These are phyloP conservation scores for Tetrax tetrax DNA, from an alignment of 2,113 vertebrate genomes.

Conservation along the genomic window DNA sequence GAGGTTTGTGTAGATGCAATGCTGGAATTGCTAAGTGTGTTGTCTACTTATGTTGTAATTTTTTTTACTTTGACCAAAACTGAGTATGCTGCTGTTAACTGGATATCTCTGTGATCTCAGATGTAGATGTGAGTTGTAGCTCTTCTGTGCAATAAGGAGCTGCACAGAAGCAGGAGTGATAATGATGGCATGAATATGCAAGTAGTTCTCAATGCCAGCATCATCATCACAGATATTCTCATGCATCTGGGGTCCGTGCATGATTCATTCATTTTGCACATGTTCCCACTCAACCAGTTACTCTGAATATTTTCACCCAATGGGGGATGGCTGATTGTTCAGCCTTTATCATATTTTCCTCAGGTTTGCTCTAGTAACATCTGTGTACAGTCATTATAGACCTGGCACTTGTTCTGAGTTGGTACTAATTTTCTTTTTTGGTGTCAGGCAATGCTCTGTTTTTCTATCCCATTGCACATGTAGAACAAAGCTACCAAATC, in stretches of 20 bases:
- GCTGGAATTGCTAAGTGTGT: neutral
- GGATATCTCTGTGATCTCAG: neutral
- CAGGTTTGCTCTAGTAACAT: slow-evolving; percentile 58
- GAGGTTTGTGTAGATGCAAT: neutral
- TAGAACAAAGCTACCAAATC: neutral
- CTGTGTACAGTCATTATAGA: slow-evolving; percentile 59
- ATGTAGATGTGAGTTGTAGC: neutral
- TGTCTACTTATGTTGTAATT: neutral
- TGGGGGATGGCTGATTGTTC: slow-evolving; percentile 34
- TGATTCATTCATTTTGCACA: slow-evolving; percentile 25
- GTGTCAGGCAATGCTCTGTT: neutral
- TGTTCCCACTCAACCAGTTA: slow-evolving; percentile 39
- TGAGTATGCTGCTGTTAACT: neutral
- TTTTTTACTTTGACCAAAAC: neutral
- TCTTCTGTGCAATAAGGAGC: neutral
- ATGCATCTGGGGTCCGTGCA: slow-evolving; percentile 54
- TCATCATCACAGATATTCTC: slow-evolving; percentile 52
- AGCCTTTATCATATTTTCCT: slow-evolving; percentile 44
- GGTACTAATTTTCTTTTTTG: neutral
- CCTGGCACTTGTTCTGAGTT: neutral
- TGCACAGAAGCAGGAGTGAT: neutral
- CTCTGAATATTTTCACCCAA: slow-evolving; percentile 20
- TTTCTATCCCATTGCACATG: neutral
- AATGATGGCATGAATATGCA: slow-evolving; percentile 55
- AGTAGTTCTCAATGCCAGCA: slow-evolving; percentile 23